Conservation (phyloP, 2,113 vertebrate genomes). For the Labrus mixtus region DNA sequence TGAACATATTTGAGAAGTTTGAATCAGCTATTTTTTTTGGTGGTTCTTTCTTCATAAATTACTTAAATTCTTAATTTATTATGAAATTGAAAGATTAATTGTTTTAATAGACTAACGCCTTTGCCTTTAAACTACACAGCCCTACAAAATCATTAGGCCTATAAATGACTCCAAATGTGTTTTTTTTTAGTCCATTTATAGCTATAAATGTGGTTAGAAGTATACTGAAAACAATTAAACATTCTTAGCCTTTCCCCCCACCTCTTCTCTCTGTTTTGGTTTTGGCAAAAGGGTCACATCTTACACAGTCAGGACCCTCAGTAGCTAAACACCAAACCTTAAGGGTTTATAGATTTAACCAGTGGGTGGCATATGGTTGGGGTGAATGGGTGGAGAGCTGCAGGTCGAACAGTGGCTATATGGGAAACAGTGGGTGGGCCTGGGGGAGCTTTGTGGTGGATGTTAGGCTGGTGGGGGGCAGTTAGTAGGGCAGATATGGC, state of each 20-base stretch:
- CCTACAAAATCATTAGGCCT: background rate
- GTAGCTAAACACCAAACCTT: constrained; percentile 27
- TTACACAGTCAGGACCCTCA: background rate
- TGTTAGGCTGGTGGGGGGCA: constrained; percentile 55
- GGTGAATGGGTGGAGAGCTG: constrained; percentile 27
- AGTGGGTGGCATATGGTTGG: constrained; percentile 42
- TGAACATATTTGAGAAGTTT: no score
- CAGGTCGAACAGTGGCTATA: constrained; percentile 40
- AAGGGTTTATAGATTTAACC: constrained; percentile 45
- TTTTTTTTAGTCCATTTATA: background rate
- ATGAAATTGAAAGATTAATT: no score
- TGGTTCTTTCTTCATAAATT: no score
- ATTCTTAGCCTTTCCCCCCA: background rate
- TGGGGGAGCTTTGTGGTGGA: constrained; percentile 58
- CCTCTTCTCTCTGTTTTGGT: background rate
- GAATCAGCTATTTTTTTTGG: no score
- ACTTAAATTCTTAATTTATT: background rate
- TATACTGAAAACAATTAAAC: background rate
- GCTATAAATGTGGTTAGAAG: background rate
- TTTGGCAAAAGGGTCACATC: constrained; percentile 2
- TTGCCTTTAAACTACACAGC: background rate
- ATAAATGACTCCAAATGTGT: background rate
- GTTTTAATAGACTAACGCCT: no score
- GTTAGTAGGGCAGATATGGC: constrained; percentile 57
- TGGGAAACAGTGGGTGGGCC: constrained; percentile 47